Base-by-base conservation (phyloP, 2,797 vertebrate genomes). In the Anabas testudineus region DNA sequence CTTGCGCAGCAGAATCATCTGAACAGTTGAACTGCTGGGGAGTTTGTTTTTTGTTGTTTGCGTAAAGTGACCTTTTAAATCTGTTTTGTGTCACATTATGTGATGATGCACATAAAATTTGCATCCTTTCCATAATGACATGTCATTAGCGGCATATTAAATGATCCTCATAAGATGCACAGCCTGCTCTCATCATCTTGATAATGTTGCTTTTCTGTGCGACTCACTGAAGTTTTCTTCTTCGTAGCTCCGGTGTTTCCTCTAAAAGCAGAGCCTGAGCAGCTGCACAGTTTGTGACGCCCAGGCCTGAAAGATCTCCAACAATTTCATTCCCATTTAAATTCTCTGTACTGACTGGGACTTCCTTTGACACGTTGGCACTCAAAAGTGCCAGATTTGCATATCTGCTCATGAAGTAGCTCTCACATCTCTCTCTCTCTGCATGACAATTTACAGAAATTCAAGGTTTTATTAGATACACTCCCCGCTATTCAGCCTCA, bases 311-410 rank as follows among this genome's bases (percentile, higher is more conserved):
- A 75, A 87, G 61, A 66, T 59, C 66, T 55, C 36, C 32, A 42
- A 64, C 55, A 61, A 63, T 53, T 74, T 66, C 13, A 49, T 58
- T 76, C 45, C 41, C 39, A 16, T 80, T 67, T 37, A 10, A 43
- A 58, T 55, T 78, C 30, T 62, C 21, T 56, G 15, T 21, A 46
- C 53, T 26, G 69, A 59, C 65, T 77, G 56, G 34, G 55, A 69
- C 59, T 81, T 51, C 52, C 47, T 81, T 76, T 84, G 73, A 80
- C 76, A 74, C 16, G 1, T 49, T 78, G 76, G 80, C 70, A 80
- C 80, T 83, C 36, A 71, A 80, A 84, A 73, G 71, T 67, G 41
- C 28, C 5, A 2, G 26, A 82, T 87, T 82, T 82, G 75, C 82
- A 81, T 78, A 71, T 84, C 57, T 41, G 63, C 55, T 71, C 32